Percentiles rank a stretch among this genome's conserved stretches.
Evolutionary conservation across 2,888 invertebrate genomes (phyloP).

Genomic region (Apodemia zela): DNA sequence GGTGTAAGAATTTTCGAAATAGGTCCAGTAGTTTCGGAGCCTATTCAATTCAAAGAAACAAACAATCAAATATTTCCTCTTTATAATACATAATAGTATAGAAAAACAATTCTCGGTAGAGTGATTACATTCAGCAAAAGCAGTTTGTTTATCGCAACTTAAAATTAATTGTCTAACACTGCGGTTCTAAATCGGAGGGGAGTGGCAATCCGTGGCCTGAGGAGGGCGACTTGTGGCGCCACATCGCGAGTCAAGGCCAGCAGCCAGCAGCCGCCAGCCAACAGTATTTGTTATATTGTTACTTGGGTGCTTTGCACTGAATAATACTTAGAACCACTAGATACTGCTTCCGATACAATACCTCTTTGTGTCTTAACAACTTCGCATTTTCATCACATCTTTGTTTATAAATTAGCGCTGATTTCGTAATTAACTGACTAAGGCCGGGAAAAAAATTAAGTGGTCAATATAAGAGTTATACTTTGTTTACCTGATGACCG

Average conservation of each 20-base stretch:
- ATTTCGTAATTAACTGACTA: constrained; percentile 1
- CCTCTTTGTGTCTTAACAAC: background rate
- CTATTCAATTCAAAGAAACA: too few species aligned
- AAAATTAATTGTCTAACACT: background rate
- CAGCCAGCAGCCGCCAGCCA: constrained; percentile 42
- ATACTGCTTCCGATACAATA: background rate
- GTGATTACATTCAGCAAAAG: background rate
- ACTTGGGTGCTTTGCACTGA: constrained; percentile 21
- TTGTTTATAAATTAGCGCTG: constrained; percentile 1
- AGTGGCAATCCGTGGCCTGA: constrained; percentile 21
- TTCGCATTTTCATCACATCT: constrained; percentile 8
- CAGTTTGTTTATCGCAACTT: background rate
- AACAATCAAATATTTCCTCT: too few species aligned
- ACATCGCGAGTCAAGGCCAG: constrained; percentile 58
- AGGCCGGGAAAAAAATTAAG: background rate
- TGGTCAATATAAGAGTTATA: too few species aligned
- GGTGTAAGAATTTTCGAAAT: too few species aligned
- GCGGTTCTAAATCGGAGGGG: constrained; percentile 20
- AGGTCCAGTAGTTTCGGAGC: too few species aligned
- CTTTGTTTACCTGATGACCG: too few species aligned
- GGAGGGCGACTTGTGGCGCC: constrained; percentile 47
- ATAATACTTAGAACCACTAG: background rate
- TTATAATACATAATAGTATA: too few species aligned
- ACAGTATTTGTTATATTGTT: constrained; percentile 26
- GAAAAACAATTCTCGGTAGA: background rate